A percentile compares a stretch with the other conserved stretches of the same genome.
phyloP scores from a whole-genome alignment of 2,888 invertebrate species.

The Slavum lentiscoides region DNA sequence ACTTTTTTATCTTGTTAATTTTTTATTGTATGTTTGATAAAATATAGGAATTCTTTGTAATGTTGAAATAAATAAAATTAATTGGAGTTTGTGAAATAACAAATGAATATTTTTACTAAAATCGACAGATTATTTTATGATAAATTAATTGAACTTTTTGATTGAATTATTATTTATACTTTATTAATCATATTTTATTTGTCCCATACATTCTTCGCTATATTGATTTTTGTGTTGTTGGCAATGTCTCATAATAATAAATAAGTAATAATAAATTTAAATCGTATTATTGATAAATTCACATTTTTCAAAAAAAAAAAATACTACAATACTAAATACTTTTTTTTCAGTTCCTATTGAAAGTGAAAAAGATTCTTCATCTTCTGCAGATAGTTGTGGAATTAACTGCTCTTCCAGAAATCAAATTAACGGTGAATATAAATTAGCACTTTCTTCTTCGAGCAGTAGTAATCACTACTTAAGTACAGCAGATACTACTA shows the following conservation, averaged over 20 bases:
- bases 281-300: not conserved
- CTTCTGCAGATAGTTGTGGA: not conserved
- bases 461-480: not conserved
- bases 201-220: not conserved
- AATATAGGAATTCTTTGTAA: too few relatives aligned
- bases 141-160: too few relatives aligned
- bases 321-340: too few relatives aligned
- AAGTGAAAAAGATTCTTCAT: not conserved
- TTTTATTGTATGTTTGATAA: too few relatives aligned
- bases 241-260: not conserved
- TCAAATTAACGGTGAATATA: not conserved
- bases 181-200: not conserved
- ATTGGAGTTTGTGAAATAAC: too few relatives aligned
- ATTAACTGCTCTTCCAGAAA: not conserved
- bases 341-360: not conserved
- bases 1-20: too few relatives aligned
- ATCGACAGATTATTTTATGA: too few relatives aligned
- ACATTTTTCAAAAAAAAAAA: not conserved
- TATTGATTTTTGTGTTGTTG: not conserved
- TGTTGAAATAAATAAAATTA: too few relatives aligned
- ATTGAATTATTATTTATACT: not conserved
- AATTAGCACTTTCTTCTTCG: not conserved
- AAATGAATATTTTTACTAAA: too few relatives aligned
- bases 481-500: conserved; percentile 1
- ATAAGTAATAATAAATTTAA: too few relatives aligned